These are phyloP conservation scores for Ischnus inquisitorius DNA, from an alignment of 2,888 invertebrate species.

Conservation along the genomic window DNA sequence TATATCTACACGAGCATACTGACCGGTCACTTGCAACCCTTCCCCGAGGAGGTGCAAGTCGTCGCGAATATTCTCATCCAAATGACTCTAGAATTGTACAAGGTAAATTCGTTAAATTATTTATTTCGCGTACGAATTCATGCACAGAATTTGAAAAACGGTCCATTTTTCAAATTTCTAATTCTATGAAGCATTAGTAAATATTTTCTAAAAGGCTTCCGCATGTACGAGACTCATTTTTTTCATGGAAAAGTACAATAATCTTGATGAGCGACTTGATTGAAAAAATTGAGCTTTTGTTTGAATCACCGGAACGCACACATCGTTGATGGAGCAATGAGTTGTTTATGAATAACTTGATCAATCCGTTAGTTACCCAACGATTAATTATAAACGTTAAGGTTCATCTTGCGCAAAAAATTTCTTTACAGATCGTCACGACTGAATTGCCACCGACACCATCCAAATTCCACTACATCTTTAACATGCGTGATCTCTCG, in stretches of 20 bases:
- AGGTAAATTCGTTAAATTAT: conserved; percentile 86
- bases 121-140: conserved; percentile 4
- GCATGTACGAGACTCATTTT: too few relatives aligned
- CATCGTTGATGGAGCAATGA: too few relatives aligned
- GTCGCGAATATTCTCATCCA: conserved; percentile 90
- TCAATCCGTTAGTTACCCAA: neutral
- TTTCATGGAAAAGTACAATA: too few relatives aligned
- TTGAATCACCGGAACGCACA: too few relatives aligned
- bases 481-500: conserved; percentile 96
- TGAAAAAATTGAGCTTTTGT: too few relatives aligned
- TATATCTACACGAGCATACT: conserved; percentile 95
- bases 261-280: too few relatives aligned
- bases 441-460: conserved; percentile 95
- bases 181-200: too few relatives aligned
- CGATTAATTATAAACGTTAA: neutral
- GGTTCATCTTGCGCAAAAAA: too few relatives aligned
- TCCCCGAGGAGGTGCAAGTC: conserved; percentile 89
- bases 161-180: too few relatives aligned
- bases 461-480: conserved; percentile 97
- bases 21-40: conserved; percentile 91
- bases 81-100: conserved; percentile 94
- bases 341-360: too few relatives aligned
- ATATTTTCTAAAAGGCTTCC: too few relatives aligned
- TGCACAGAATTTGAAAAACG: too few relatives aligned
- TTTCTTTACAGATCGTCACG: conserved; percentile 88